These are phyloP conservation scores for Heliconius congener DNA, from an alignment of 1,140 invertebrate species.

Conservation along the genomic window DNA sequence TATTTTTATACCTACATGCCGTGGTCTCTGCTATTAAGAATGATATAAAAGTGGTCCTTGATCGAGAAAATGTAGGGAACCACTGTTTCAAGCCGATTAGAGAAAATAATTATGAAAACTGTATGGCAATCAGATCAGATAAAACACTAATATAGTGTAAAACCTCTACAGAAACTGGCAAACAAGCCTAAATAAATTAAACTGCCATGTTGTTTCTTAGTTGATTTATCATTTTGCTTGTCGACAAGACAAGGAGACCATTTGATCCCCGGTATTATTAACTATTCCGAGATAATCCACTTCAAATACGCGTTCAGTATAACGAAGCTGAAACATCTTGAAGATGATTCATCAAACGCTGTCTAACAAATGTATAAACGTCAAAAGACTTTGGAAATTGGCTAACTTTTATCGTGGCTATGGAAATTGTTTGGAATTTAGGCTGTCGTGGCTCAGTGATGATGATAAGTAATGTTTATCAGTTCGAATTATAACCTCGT, in stretches of 20 bases:
- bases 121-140: too few species aligned
- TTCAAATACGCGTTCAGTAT: constrained; percentile 35
- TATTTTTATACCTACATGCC: too few species aligned
- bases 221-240: constrained; percentile 59
- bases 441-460: background rate
- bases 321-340: constrained; percentile 26
- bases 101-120: too few species aligned
- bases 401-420: background rate
- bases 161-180: background rate
- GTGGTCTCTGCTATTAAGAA: too few species aligned
- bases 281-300: constrained; percentile 43
- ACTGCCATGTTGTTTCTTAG: constrained; percentile 48
- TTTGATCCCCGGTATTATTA: constrained; percentile 50
- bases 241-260: constrained; percentile 49
- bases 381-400: constrained; percentile 9
- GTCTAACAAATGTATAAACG: constrained; percentile 34
- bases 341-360: constrained; percentile 27
- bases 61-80: too few species aligned
- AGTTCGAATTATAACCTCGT: too few species aligned
- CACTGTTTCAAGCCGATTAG: too few species aligned
- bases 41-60: too few species aligned
- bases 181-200: constrained; percentile 37
- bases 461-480: background rate
- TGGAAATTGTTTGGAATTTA: background rate
- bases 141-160: too few species aligned